A percentile compares a stretch with the other conserved stretches of the same genome.
Conservation (phyloP, 2,113 vertebrate species). For the Prinia subflava region DNA sequence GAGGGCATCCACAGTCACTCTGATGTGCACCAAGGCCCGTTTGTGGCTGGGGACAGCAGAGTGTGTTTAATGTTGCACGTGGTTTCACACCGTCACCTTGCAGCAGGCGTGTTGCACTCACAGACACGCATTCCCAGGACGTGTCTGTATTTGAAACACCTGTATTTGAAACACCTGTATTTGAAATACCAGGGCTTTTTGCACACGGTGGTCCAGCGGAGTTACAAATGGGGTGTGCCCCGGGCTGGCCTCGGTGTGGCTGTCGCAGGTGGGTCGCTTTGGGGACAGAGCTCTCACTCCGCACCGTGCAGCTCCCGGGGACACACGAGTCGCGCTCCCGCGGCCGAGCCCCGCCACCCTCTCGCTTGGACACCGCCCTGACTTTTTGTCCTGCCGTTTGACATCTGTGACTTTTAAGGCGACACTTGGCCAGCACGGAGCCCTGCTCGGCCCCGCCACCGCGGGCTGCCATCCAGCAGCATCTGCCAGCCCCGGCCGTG, state of each 20-base stretch:
- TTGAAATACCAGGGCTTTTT: background rate
- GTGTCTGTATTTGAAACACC: background rate
- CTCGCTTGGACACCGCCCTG: background rate
- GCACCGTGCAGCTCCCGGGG: rapidly evolving
- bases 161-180: background rate
- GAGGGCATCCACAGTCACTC: background rate
- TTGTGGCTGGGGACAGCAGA: background rate
- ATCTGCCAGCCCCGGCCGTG: background rate
- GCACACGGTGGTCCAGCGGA: rapidly evolving
- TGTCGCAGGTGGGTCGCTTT: rapidly evolving
- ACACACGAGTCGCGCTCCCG: rapidly evolving
- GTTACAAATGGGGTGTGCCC: rapidly evolving
- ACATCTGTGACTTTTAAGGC: conserved; percentile 38
- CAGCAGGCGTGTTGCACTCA: rapidly evolving
- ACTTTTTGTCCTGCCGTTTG: conserved; percentile 30
- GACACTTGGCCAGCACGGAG: background rate
- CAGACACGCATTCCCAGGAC: background rate
- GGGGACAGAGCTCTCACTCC: background rate
- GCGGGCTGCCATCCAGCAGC: background rate
- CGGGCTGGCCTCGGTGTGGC: rapidly evolving
- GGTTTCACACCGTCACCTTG: background rate
- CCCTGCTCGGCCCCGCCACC: background rate
- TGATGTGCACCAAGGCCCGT: rapidly evolving
- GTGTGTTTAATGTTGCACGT: rapidly evolving
- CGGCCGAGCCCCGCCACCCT: background rate